These are phyloP conservation scores for Lagodon rhomboides DNA, from an alignment of 2,797 vertebrate species.

Conservation along the genomic window DNA sequence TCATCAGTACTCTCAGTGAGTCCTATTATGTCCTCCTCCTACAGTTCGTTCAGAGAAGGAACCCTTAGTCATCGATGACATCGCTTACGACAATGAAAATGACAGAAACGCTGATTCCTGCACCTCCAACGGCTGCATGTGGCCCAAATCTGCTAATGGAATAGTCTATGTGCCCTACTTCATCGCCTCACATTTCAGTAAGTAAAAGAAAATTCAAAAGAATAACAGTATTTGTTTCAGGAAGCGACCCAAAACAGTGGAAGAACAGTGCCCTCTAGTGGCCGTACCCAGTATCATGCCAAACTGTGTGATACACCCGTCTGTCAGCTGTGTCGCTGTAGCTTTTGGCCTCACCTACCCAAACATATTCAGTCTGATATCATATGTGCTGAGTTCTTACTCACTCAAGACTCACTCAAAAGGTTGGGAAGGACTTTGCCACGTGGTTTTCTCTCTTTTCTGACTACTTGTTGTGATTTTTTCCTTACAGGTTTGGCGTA, in stretches of 20 bases:
- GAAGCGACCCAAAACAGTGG: background rate
- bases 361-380: background rate
- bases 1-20: background rate
- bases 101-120: slow-evolving; percentile 76
- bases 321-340: too few relatives aligned
- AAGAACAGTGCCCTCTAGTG: background rate
- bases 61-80: slow-evolving; percentile 74
- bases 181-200: slow-evolving; percentile 77
- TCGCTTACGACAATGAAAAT: slow-evolving; percentile 66
- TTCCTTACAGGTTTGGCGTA: slow-evolving; percentile 55
- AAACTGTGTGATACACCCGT: too few relatives aligned
- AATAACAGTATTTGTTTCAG: too few relatives aligned
- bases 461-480: background rate
- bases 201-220: slow-evolving; percentile 16
- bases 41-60: slow-evolving; percentile 61
- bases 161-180: slow-evolving; percentile 78
- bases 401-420: too few relatives aligned
- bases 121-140: slow-evolving; percentile 72
- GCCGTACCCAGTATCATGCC: background rate
- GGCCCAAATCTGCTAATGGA: slow-evolving; percentile 76
- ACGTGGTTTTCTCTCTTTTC: background rate
- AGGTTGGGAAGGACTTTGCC: too few relatives aligned
- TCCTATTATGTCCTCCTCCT: background rate
- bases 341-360: too few relatives aligned
- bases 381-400: too few relatives aligned